phyloP scores from a whole-genome alignment of 2,113 vertebrate species.

The Atractosteus spatula region DNA sequence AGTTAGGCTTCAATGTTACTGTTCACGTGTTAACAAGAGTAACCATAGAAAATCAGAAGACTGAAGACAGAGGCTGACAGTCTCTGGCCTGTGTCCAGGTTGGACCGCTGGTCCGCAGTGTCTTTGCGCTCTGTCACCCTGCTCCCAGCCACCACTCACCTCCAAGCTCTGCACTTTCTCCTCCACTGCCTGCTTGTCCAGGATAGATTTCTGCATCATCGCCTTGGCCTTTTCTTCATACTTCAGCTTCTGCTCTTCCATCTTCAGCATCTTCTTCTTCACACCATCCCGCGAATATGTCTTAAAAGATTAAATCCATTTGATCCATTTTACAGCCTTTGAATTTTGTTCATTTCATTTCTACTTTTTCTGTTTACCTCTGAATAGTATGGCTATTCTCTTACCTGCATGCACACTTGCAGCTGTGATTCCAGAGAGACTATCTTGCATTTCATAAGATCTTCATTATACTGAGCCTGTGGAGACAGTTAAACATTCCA shows the following conservation, averaged over 20 bases:
- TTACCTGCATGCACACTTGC: slow-evolving; percentile 69
- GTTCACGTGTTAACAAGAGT: no score
- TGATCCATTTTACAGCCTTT: background rate
- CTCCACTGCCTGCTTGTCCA: slow-evolving; percentile 62
- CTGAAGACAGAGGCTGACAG: no score
- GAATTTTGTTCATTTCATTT: background rate
- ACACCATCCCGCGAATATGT: slow-evolving; percentile 48
- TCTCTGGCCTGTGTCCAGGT: no score
- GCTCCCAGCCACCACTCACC: slow-evolving; percentile 39
- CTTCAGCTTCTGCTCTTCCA: slow-evolving; percentile 71
- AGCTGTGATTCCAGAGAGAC: slow-evolving; percentile 69
- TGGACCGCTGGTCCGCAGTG: no score
- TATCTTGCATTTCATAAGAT: slow-evolving; percentile 66
- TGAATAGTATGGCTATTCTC: background rate
- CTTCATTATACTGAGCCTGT: slow-evolving; percentile 72
- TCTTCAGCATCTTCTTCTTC: slow-evolving; percentile 66
- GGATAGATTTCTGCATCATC: slow-evolving; percentile 66
- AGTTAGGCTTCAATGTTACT: no score
- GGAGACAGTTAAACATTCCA: no score
- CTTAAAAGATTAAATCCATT: background rate
- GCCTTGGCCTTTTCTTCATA: slow-evolving; percentile 71
- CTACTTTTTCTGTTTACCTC: background rate
- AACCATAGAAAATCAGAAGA: no score
- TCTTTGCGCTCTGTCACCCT: background rate
- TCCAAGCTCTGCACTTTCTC: slow-evolving; percentile 60